Conservation (phyloP, 2,888 invertebrate genomes). For the Nasonovia ribisnigri region DNA sequence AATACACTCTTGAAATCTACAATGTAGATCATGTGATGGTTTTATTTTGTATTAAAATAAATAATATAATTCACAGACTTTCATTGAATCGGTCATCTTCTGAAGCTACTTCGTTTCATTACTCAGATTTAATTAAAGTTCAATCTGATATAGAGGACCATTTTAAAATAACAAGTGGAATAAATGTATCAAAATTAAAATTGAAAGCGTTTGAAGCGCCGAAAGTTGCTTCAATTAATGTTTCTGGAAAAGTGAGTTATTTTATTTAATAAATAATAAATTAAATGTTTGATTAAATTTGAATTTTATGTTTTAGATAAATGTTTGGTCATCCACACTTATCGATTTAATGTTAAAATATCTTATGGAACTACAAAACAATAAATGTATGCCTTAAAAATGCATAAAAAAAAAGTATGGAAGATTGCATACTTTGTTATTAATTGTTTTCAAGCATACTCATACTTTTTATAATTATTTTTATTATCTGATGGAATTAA, state of each 20-base stretch:
- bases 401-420: neutral
- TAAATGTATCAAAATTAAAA: slow-evolving; percentile 56
- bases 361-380: slow-evolving; percentile 39
- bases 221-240: slow-evolving; percentile 52
- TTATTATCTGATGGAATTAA: neutral
- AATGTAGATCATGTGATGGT: neutral
- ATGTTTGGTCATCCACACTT: slow-evolving; percentile 19
- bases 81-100: slow-evolving; percentile 5
- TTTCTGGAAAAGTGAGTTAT: slow-evolving; percentile 64
- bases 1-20: neutral
- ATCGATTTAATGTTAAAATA: slow-evolving; percentile 59
- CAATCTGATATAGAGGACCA: slow-evolving; percentile 53
- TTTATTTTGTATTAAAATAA: neutral
- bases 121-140: slow-evolving; percentile 52
- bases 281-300: neutral
- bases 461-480: slow-evolving; percentile 4
- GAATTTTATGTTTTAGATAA: slow-evolving; percentile 37
- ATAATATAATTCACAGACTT: slow-evolving; percentile 21
- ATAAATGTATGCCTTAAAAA: slow-evolving; percentile 2
- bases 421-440: neutral
- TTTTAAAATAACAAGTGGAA: slow-evolving; percentile 43
- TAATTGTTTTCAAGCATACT: neutral
- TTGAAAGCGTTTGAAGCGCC: slow-evolving; percentile 53
- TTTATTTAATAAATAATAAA: neutral
- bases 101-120: slow-evolving; percentile 38